Conservation (phyloP, 1,140 invertebrate species). For the Dreissena polymorpha region DNA sequence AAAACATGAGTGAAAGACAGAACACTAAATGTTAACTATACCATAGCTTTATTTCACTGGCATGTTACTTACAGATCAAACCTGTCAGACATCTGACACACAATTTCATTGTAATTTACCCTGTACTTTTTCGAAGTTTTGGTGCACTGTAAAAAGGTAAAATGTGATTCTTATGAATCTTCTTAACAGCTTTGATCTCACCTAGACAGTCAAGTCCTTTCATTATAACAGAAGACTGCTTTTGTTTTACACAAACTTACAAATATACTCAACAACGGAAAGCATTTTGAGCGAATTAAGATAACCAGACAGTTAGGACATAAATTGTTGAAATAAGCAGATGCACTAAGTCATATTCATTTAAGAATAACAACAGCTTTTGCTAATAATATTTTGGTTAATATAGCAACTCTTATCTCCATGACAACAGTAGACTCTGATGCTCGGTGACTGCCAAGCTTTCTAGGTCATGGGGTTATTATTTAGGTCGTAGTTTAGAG, state of each 20-base stretch:
- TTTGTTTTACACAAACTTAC: no score
- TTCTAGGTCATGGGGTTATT: neutral
- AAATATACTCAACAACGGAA: no score
- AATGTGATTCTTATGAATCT: neutral
- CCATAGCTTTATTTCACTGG: neutral
- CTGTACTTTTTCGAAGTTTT: no score
- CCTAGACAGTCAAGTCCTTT: neutral
- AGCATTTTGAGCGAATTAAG: no score
- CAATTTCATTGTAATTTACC: neutral
- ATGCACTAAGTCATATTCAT: no score
- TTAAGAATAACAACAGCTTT: no score
- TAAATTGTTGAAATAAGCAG: no score
- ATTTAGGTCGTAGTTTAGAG: no score
- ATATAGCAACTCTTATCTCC: neutral
- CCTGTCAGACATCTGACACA: neutral
- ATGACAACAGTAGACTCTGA: neutral
- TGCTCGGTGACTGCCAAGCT: slow-evolving; percentile 7
- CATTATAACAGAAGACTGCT: no score
- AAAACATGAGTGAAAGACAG: neutral
- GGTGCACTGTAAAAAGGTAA: neutral
- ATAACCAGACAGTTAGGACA: no score
- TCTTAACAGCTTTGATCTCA: no score
- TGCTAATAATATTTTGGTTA: no score
- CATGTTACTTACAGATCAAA: neutral
- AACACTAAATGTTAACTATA: neutral